These are phyloP conservation scores for Metopia argyrocephala DNA, from an alignment of 2,888 invertebrate genomes.

Conservation along the genomic window DNA sequence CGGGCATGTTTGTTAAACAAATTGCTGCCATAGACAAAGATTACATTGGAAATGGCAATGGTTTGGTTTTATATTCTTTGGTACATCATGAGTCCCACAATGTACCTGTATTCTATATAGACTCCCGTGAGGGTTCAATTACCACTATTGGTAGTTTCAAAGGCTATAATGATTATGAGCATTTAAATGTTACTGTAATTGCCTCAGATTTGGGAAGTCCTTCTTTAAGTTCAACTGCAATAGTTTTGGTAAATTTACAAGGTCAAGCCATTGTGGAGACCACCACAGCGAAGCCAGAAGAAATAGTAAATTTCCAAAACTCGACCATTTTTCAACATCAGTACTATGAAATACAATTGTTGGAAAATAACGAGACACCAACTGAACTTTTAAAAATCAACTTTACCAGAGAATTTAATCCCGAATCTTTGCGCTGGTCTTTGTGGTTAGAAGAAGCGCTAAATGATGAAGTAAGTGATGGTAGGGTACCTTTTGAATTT, in stretches of 20 bases:
- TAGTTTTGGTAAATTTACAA: slow-evolving; percentile 84
- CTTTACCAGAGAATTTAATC: slow-evolving; percentile 84
- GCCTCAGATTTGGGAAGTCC: slow-evolving; percentile 93
- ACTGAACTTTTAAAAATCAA: slow-evolving; percentile 87
- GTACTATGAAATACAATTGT: slow-evolving; percentile 90
- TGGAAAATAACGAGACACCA: slow-evolving; percentile 89
- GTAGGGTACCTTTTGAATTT: slow-evolving; percentile 82
- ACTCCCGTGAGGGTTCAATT: slow-evolving; percentile 90
- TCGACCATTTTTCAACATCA: slow-evolving; percentile 81
- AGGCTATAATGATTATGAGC: slow-evolving; percentile 77
- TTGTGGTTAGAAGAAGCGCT: slow-evolving; percentile 82
- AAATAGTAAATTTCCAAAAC: slow-evolving; percentile 64
- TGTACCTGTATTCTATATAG: slow-evolving; percentile 84
- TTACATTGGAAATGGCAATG: slow-evolving; percentile 92
- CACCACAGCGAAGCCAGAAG: slow-evolving; percentile 79
- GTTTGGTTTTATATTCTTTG: slow-evolving; percentile 87
- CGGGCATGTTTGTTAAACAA: slow-evolving; percentile 86
- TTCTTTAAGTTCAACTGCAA: slow-evolving; percentile 87
- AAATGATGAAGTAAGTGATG: slow-evolving; percentile 66
- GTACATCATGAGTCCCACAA: slow-evolving; percentile 82
- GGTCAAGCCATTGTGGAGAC: slow-evolving; percentile 73
- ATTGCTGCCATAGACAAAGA: slow-evolving; percentile 92
- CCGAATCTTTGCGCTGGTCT: slow-evolving; percentile 83
- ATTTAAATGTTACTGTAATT: slow-evolving; percentile 87
- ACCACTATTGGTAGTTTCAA: slow-evolving; percentile 83